phyloP scores from a whole-genome alignment of 1,140 invertebrate genomes.

The Macrosteles quadrilineatus region DNA sequence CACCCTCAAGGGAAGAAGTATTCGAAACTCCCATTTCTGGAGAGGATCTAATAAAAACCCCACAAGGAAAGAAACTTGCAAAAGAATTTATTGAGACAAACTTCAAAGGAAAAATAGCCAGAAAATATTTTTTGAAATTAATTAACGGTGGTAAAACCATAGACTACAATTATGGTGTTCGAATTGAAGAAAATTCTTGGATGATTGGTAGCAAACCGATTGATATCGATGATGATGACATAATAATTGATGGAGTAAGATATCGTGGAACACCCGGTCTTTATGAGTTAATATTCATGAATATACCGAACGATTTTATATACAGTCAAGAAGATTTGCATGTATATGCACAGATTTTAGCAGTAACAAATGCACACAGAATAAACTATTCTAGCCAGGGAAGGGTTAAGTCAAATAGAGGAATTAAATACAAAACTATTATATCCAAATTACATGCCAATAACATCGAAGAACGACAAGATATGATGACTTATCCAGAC shows the following conservation, averaged over 20 bases:
- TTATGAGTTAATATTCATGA: conserved; percentile 19
- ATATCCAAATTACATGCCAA: no score
- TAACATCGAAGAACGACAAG: no score
- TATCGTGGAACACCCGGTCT: not conserved
- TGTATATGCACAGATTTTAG: not conserved
- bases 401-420: conserved; percentile 1
- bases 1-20: no score
- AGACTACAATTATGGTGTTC: conserved; percentile 4
- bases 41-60: not conserved
- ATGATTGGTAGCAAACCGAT: conserved; percentile 11
- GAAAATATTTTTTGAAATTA: conserved; percentile 7
- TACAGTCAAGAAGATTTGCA: conserved; percentile 14
- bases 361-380: conserved; percentile 8
- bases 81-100: conserved; percentile 7
- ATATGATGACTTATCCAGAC: no score
- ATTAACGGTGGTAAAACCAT: not conserved
- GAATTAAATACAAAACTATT: conserved; percentile 7
- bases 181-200: not conserved
- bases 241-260: not conserved
- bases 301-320: not conserved
- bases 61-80: conserved; percentile 3
- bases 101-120: conserved; percentile 4
- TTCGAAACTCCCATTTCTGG: not conserved
- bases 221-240: conserved; percentile 3
- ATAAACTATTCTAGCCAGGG: not conserved